A percentile compares a stretch with the other conserved stretches of the same genome.
Conservation (phyloP, 2,888 invertebrate genomes). For the Patella ulyssiponensis region DNA sequence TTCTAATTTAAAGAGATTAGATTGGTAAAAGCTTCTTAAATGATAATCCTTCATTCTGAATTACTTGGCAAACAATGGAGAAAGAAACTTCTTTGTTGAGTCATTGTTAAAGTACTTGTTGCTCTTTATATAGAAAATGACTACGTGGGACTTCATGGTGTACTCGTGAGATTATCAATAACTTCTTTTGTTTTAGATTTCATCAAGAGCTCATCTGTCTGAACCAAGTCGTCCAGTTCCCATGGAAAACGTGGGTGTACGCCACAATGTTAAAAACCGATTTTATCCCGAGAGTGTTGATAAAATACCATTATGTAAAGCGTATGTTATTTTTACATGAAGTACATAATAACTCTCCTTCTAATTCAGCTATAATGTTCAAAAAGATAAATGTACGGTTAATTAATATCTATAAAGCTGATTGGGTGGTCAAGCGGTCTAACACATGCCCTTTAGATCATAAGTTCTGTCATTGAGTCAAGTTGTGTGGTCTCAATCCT, state of each 20-base stretch:
- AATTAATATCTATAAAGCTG: too few relatives aligned
- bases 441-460: too few relatives aligned
- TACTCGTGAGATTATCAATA: not conserved
- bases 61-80: not conserved
- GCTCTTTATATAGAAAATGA: not conserved
- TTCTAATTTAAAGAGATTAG: too few relatives aligned
- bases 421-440: too few relatives aligned
- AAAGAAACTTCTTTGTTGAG: not conserved
- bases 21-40: too few relatives aligned
- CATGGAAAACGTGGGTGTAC: conserved; percentile 80
- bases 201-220: conserved; percentile 57
- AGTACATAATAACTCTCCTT: too few relatives aligned
- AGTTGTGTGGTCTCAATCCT: too few relatives aligned
- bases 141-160: not conserved
- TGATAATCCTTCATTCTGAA: too few relatives aligned
- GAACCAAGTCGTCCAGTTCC: conserved; percentile 82
- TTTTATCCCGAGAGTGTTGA: conserved; percentile 87
- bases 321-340: conserved; percentile 76
- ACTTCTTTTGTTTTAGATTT: conserved; percentile 40
- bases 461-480: too few relatives aligned
- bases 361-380: too few relatives aligned
- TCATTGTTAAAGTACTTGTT: not conserved
- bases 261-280: conserved; percentile 81
- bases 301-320: conserved; percentile 84
- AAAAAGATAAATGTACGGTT: too few relatives aligned